Evolutionary conservation across 1,140 invertebrate genomes (phyloP).

Genomic region (Lordiphosa stackelbergi): DNA sequence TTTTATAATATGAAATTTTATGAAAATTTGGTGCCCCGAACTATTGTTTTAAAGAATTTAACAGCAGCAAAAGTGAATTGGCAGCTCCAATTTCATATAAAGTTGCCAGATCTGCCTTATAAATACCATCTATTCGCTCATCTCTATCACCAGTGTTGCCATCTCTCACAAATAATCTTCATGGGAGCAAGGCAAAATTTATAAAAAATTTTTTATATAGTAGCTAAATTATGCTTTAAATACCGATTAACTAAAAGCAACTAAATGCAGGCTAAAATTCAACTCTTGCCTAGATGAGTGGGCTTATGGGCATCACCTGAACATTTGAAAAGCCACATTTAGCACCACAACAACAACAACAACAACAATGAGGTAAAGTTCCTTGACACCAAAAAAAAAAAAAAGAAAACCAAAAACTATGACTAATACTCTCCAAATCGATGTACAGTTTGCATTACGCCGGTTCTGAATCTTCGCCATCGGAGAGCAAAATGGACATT

Average conservation of each 20-base stretch:
- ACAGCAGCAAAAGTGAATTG: no score
- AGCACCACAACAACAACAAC: slow-evolving; percentile 13
- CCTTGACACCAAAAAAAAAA: not conserved
- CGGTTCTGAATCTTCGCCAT: slow-evolving; percentile 65
- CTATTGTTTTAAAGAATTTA: no score
- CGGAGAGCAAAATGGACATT: slow-evolving; percentile 77
- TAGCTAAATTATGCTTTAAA: slow-evolving; percentile 7
- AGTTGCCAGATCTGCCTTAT: no score
- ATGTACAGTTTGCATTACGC: slow-evolving; percentile 67
- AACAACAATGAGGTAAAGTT: slow-evolving; percentile 55
- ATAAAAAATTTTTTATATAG: no score
- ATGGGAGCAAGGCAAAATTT: no score
- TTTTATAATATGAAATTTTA: no score
- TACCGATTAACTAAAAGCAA: slow-evolving; percentile 1
- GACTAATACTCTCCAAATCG: slow-evolving; percentile 60
- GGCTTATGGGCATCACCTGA: not conserved
- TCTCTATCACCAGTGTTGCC: no score
- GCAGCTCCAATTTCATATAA: no score
- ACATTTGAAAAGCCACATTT: slow-evolving; percentile 20
- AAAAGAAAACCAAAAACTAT: slow-evolving; percentile 19
- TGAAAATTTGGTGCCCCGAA: no score
- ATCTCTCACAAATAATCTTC: no score
- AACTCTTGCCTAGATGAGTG: slow-evolving; percentile 33
- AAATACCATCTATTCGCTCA: no score
- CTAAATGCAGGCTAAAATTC: slow-evolving; percentile 16